Percentiles rank a stretch among this genome's conserved stretches.
phyloP scores from a whole-genome alignment of 1,140 invertebrate genomes.

The Platyscapa corneri region DNA sequence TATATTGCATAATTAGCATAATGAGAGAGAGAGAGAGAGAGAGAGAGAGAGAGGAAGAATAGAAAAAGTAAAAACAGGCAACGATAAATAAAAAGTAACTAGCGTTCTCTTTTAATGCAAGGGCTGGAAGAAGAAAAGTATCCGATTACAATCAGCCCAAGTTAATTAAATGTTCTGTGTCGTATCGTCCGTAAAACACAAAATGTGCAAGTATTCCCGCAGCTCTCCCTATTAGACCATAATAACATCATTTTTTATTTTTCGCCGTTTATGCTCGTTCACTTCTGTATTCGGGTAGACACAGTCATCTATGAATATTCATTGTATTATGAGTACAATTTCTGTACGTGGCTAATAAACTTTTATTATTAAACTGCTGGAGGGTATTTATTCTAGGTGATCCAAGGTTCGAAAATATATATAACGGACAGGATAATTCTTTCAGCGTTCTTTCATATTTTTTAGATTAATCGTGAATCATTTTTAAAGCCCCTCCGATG shows the following conservation, averaged over 20 bases:
- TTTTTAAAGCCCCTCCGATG: too few species aligned
- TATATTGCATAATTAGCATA: too few species aligned
- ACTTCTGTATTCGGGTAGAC: background rate
- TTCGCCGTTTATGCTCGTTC: background rate
- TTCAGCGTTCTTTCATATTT: too few species aligned
- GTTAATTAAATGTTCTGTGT: background rate
- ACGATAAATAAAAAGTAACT: background rate
- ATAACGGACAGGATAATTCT: too few species aligned
- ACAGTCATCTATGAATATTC: background rate
- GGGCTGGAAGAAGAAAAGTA: background rate
- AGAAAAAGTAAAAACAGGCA: background rate
- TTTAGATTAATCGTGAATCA: too few species aligned
- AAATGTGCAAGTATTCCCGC: constrained; percentile 42
- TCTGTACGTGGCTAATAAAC: background rate
- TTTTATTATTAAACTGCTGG: background rate
- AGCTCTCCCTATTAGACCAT: constrained; percentile 48
- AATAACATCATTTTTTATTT: constrained; percentile 52
- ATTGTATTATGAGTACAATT: background rate
- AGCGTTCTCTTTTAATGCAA: background rate
- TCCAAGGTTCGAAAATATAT: too few species aligned
- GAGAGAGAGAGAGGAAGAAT: background rate
- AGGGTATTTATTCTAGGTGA: too few species aligned
- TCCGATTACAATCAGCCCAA: constrained; percentile 35
- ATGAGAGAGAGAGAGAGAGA: too few species aligned
- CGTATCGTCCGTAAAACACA: too few species aligned